Base-by-base conservation (phyloP, 2,888 invertebrate genomes). In the Calliopum simillimum region DNA sequence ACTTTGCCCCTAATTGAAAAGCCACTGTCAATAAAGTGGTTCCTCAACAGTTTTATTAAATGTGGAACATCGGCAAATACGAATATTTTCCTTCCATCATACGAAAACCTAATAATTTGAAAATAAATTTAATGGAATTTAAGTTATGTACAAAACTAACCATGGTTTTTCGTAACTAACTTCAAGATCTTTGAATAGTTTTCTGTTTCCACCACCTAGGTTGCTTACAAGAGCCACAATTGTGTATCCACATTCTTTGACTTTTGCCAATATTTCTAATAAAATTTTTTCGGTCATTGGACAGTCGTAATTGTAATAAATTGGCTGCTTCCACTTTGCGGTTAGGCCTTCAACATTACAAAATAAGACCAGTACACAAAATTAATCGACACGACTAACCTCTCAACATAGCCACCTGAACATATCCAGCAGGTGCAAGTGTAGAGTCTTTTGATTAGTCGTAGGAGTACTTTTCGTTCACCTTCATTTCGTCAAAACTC, bases 401-500 rank as follows among this genome's bases (percentile, higher is more conserved):
- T 49, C 49, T 49, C 25, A 25, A 25, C 25, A 73, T 66, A 46
- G 58, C 69, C 2, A 73, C 71, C 21, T 73, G 73, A 12, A 71
- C 49, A 23, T 73, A 62, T 65, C 70, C 68, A 6, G 58, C 71
- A 44, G 71, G 68, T 13, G 49, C 46, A 21, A 68, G 58, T n/a
- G 64, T 41, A 25, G 61, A 62, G 53, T 69, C 71, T 33, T 69
- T 53, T 43, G 56, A n/a, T 44, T 68, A 67, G 16, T 73, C 73
- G 33, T 71, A 73, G 46, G 71, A 73, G 19, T 71, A 71, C 16
- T 33, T 46, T 61, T 63, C 69, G 46, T 58, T 62, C 2, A 62
- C 16, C 46, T 73, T 73, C 70, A 71, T 71, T 58, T 71, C 71
- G 16, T 71, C 71, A 33, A 73, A 73, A 43, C 71, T 73, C n/a